Evolutionary conservation across 2,797 vertebrate genomes (phyloP).

Genomic region (Hypotaenidia philippensis): DNA sequence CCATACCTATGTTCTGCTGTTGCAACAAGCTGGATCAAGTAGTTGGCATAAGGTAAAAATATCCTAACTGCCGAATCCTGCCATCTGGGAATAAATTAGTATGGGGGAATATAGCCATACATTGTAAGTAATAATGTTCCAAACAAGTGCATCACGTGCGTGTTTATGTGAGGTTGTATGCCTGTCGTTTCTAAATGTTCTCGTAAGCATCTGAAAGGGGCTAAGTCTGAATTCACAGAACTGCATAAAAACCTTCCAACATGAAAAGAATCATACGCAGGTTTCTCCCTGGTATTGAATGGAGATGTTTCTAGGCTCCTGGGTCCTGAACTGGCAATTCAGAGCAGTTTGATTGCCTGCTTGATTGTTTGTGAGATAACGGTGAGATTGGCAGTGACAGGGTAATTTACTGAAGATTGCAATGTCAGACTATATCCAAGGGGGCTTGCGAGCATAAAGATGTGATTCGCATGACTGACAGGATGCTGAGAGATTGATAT

Average conservation of each 20-base stretch:
- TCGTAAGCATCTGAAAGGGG: background rate
- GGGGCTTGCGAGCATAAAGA: constrained; percentile 78
- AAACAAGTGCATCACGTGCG: background rate
- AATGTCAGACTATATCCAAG: constrained; percentile 81
- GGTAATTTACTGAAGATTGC: constrained; percentile 87
- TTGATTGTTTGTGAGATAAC: constrained; percentile 86
- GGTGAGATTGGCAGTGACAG: constrained; percentile 84
- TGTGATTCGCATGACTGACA: constrained; percentile 82
- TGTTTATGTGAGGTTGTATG: background rate
- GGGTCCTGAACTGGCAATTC: constrained; percentile 81
- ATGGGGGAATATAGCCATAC: background rate
- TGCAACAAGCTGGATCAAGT: background rate
- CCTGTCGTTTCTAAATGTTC: background rate
- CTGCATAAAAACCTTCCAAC: constrained; percentile 24
- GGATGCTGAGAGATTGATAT: constrained; percentile 78
- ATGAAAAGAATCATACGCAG: background rate
- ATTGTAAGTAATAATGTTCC: background rate
- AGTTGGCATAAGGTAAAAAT: background rate
- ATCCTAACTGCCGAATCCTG: background rate
- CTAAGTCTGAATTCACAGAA: background rate
- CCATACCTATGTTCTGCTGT: background rate
- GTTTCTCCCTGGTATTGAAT: constrained; percentile 52
- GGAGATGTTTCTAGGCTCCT: constrained; percentile 72
- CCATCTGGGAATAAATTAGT: background rate
- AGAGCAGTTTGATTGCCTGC: constrained; percentile 83